These are phyloP conservation scores for Drosophila diplacantha DNA, from an alignment of 2,888 invertebrate species.

Conservation along the genomic window DNA sequence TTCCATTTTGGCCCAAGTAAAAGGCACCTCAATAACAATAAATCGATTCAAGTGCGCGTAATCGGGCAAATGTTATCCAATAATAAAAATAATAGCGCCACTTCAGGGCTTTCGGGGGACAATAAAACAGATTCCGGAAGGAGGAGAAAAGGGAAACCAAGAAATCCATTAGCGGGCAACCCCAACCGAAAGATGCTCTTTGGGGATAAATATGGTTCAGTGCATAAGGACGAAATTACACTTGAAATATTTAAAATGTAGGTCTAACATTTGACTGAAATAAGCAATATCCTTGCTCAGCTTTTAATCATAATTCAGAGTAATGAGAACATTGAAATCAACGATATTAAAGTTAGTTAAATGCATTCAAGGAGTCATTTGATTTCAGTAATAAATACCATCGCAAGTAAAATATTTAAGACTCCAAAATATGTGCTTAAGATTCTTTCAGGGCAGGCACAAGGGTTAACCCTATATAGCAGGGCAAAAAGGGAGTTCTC, in stretches of 20 bases:
- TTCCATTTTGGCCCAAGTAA: conserved; percentile 4
- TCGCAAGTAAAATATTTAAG: neutral
- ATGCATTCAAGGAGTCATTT: neutral
- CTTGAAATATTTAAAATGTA: neutral
- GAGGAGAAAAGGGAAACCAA: conserved; percentile 25
- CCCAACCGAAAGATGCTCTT: conserved; percentile 12
- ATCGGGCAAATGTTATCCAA: conserved; percentile 67
- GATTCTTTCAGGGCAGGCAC: neutral
- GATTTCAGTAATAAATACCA: neutral
- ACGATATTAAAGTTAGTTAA: no score
- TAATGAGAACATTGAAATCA: no score
- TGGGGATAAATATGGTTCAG: neutral
- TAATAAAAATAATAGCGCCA: conserved; percentile 63
- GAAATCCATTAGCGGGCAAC: conserved; percentile 8
- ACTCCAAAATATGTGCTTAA: neutral
- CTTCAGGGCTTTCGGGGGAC: conserved; percentile 23
- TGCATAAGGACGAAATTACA: neutral
- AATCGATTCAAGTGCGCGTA: conserved; percentile 69
- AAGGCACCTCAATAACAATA: conserved; percentile 61
- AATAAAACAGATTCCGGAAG: conserved; percentile 23
- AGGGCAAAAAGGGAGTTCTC: neutral
- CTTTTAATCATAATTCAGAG: no score
- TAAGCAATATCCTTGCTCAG: neutral
- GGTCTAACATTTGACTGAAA: neutral
- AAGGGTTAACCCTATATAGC: neutral